Evolutionary conservation across 1,140 invertebrate species (phyloP).

Genomic region (Solenopsis fugax): DNA sequence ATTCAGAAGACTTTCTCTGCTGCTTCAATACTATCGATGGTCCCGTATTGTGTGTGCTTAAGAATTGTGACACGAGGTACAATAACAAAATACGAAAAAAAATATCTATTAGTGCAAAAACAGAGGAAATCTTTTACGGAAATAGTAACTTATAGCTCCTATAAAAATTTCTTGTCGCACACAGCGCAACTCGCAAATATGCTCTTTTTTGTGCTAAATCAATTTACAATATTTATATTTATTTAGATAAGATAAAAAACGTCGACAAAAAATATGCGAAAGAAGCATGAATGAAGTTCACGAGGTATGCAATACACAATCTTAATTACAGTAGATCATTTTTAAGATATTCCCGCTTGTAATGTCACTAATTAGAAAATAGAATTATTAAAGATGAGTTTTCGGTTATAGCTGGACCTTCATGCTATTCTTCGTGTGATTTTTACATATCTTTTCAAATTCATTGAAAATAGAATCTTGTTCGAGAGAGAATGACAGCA

Average conservation of each 20-base stretch:
- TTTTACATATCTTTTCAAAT: too few species aligned
- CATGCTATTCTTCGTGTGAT: too few species aligned
- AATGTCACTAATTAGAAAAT: not conserved
- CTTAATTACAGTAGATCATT: not conserved
- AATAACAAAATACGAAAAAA: constrained; percentile 43
- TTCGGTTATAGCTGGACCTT: too few species aligned
- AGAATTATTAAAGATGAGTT: not conserved
- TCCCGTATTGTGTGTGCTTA: constrained; percentile 68
- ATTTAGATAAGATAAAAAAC: not conserved
- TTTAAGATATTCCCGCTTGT: not conserved
- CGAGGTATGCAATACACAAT: not conserved
- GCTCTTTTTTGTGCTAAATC: not conserved
- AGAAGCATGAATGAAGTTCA: not conserved
- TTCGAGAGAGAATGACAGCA: not conserved
- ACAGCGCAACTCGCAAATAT: not conserved
- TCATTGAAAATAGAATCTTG: not conserved
- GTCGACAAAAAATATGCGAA: not conserved
- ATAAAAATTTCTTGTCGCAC: not conserved
- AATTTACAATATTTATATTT: not conserved
- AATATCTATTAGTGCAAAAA: constrained; percentile 63
- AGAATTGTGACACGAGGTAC: constrained; percentile 42
- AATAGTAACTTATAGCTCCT: constrained; percentile 62
- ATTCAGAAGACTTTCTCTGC: constrained; percentile 69
- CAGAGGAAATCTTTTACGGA: not conserved
- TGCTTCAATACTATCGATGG: constrained; percentile 78